Evolutionary conservation across 2,113 vertebrate species (phyloP).

Genomic region (Ictalurus punctatus): DNA sequence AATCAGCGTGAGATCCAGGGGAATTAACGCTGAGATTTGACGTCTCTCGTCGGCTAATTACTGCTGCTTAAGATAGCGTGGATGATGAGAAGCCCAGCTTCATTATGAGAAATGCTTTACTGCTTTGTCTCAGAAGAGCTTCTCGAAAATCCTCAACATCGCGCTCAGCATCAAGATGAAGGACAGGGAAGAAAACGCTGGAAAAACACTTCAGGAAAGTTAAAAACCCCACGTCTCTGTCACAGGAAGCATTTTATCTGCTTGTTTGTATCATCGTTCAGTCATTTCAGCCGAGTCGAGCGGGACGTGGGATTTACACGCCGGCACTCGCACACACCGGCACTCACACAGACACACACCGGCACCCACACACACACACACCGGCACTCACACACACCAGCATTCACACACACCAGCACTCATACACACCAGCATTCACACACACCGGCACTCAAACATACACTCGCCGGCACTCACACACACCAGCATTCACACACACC

Average conservation of each 20-base stretch:
- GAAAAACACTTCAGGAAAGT: background rate
- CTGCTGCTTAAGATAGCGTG: conserved; percentile 47
- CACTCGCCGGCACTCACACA: too few relatives aligned
- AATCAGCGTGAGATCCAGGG: conserved; percentile 43
- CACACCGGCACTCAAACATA: too few relatives aligned
- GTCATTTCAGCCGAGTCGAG: background rate
- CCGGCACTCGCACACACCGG: too few relatives aligned
- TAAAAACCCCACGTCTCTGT: background rate
- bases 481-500: too few relatives aligned
- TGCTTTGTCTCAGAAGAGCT: conserved; percentile 39
- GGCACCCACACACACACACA: too few relatives aligned
- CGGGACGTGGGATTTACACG: too few relatives aligned
- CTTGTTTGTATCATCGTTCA: background rate
- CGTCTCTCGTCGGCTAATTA: conserved; percentile 49
- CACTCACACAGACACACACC: too few relatives aligned
- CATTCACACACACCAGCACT: too few relatives aligned
- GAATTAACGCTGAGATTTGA: conserved; percentile 45
- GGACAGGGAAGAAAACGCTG: background rate
- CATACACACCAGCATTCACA: too few relatives aligned
- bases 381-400: too few relatives aligned
- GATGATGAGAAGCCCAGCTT: conserved; percentile 47
- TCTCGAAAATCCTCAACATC: conserved; percentile 26
- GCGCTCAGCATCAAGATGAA: conserved; percentile 3
- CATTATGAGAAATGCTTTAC: conserved; percentile 33
- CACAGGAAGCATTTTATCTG: background rate